phyloP scores from a whole-genome alignment of 2,113 vertebrate genomes.

The Colinus virginianus region DNA sequence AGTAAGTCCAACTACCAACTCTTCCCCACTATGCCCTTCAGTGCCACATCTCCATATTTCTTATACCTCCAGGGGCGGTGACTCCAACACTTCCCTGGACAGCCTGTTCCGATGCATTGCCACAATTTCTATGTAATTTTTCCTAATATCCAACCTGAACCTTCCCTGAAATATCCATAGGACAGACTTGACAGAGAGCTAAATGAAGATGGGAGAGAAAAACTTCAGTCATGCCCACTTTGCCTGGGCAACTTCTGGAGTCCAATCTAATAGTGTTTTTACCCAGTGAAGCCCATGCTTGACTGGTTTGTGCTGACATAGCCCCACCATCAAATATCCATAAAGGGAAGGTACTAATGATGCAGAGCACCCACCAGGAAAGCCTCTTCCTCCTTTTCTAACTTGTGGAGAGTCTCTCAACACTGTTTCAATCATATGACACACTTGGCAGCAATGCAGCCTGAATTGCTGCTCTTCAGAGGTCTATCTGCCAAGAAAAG shows the following conservation, averaged over 20 bases:
- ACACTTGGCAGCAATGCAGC: not conserved
- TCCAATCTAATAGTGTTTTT: not conserved
- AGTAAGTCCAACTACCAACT: too few relatives aligned
- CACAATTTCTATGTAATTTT: too few relatives aligned
- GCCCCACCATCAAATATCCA: not conserved
- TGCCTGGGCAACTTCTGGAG: not conserved
- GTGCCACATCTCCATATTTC: too few relatives aligned
- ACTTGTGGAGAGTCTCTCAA: constrained; percentile 12
- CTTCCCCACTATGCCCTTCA: too few relatives aligned
- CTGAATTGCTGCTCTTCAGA: constrained; percentile 40
- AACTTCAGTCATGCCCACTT: not conserved
- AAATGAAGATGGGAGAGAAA: too few relatives aligned
- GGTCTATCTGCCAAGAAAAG: constrained; percentile 50
- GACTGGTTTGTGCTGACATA: not conserved
- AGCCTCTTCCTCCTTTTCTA: constrained; percentile 11
- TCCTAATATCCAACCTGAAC: too few relatives aligned
- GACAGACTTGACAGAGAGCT: too few relatives aligned
- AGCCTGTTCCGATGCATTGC: too few relatives aligned
- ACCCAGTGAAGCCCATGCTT: not conserved
- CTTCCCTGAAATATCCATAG: too few relatives aligned
- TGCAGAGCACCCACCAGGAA: not conserved
- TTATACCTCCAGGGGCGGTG: too few relatives aligned
- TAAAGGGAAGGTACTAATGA: not conserved
- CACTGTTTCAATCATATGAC: constrained; percentile 35
- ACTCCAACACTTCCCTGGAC: too few relatives aligned